Evolutionary conservation across 1,140 invertebrate genomes (phyloP).

Genomic region (Caenorhabditis briggsae): DNA sequence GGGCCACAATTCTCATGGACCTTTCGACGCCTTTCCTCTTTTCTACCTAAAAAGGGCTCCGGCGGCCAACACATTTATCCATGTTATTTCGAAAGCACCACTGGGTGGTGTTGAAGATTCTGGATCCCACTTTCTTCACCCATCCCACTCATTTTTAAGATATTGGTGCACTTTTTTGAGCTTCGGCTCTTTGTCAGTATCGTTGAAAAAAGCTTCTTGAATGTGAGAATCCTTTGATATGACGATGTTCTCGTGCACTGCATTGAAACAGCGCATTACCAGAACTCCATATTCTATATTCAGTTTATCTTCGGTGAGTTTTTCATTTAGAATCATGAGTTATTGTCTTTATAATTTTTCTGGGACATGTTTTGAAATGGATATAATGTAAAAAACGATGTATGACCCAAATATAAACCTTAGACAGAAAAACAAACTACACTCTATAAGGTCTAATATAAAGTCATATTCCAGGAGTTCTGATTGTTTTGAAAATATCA

Average conservation of each 20-base stretch:
- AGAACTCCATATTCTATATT: slow-evolving; percentile 17
- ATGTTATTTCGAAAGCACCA: slow-evolving; percentile 43
- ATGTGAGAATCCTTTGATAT: background rate
- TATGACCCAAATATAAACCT: too few relatives aligned
- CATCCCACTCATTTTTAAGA: slow-evolving; percentile 9
- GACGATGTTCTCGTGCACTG: slow-evolving; percentile 2
- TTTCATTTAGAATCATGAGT: background rate
- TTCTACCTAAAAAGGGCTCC: slow-evolving; percentile 42
- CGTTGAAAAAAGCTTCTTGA: background rate
- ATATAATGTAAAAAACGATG: too few relatives aligned
- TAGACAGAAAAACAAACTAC: too few relatives aligned
- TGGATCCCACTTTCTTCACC: background rate
- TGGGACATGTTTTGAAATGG: too few relatives aligned
- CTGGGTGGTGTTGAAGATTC: slow-evolving; percentile 40
- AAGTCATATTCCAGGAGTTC: too few relatives aligned
- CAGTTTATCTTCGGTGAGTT: slow-evolving; percentile 5
- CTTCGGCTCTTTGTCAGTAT: background rate
- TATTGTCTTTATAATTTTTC: too few relatives aligned
- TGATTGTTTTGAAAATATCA: too few relatives aligned
- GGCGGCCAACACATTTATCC: slow-evolving; percentile 50
- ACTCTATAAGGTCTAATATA: too few relatives aligned
- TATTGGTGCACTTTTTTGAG: background rate
- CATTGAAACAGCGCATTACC: background rate
- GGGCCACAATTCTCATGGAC: slow-evolving; percentile 34
- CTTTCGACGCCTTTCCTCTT: slow-evolving; percentile 30